These are phyloP conservation scores for Oxytorus armatus DNA, from an alignment of 2,888 invertebrate genomes.

Conservation along the genomic window DNA sequence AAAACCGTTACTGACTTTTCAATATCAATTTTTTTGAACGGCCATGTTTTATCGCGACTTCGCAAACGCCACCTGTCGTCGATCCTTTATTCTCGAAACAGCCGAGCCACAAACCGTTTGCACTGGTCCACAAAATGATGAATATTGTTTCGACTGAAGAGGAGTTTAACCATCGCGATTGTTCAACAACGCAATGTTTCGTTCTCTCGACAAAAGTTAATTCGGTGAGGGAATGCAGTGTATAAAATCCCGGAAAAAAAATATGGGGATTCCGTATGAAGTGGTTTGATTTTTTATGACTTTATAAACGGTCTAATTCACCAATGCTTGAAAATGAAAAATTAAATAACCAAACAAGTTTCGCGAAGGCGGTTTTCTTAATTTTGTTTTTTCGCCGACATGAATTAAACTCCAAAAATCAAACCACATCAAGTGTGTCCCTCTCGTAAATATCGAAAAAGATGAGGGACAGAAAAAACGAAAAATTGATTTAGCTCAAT, in stretches of 20 bases:
- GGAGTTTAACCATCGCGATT: neutral
- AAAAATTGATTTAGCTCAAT: conserved; percentile 88
- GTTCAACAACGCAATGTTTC: conserved; percentile 1
- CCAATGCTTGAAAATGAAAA: too few species aligned
- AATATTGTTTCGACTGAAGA: neutral
- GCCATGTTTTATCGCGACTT: neutral
- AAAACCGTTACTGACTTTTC: neutral
- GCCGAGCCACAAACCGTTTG: too few species aligned
- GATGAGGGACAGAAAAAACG: neutral
- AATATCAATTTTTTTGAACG: neutral
- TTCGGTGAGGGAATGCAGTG: too few species aligned
- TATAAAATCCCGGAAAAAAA: neutral
- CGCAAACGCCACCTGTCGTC: neutral
- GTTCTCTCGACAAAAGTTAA: neutral
- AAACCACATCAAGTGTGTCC: too few species aligned
- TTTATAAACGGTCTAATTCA: too few species aligned
- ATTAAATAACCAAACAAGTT: too few species aligned
- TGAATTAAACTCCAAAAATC: too few species aligned
- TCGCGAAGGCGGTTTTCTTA: too few species aligned
- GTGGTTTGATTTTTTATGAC: too few species aligned
- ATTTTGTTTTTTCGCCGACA: too few species aligned
- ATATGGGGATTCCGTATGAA: too few species aligned
- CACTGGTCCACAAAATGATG: too few species aligned
- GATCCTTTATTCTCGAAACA: neutral
- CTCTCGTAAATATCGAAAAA: neutral